Percentiles rank a stretch among this genome's conserved stretches.
These are phyloP conservation scores for Periophthalmus modestus DNA, from an alignment of 2,113 vertebrate species.

Conservation along the genomic window DNA sequence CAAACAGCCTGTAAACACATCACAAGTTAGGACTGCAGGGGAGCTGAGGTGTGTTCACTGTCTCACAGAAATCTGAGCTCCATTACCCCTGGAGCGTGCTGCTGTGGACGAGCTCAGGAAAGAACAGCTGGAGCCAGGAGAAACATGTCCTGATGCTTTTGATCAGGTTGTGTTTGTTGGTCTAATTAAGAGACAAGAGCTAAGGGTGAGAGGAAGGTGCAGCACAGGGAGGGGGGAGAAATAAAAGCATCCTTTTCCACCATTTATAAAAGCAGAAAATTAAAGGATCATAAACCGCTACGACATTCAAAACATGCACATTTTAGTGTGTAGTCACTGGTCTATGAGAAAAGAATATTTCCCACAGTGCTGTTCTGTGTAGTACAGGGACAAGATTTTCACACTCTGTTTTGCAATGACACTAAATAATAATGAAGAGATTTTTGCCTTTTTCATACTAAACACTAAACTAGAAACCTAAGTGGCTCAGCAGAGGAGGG, in stretches of 20 bases:
- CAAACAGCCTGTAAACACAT: neutral
- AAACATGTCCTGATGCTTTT: neutral
- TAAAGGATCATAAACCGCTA: neutral
- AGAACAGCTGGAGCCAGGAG: neutral
- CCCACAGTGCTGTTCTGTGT: too few relatives aligned
- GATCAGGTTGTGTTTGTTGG: neutral
- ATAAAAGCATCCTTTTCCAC: neutral
- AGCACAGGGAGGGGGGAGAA: too few relatives aligned
- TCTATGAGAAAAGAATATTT: too few relatives aligned
- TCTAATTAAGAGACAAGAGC: neutral
- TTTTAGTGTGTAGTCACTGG: too few relatives aligned
- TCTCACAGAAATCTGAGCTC: neutral
- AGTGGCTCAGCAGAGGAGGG: too few relatives aligned
- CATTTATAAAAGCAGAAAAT: constrained; percentile 12
- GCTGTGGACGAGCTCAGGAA: neutral
- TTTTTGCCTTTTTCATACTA: too few relatives aligned
- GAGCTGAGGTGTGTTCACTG: neutral
- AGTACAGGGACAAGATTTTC: too few relatives aligned
- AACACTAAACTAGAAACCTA: too few relatives aligned
- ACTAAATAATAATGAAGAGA: too few relatives aligned
- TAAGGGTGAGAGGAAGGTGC: neutral
- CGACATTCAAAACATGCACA: too few relatives aligned
- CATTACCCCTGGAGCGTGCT: too few relatives aligned
- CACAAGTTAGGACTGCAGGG: neutral
- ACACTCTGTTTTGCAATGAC: too few relatives aligned